phyloP scores from a whole-genome alignment of 2,797 vertebrate genomes.

The Tokudaia muenninki region DNA sequence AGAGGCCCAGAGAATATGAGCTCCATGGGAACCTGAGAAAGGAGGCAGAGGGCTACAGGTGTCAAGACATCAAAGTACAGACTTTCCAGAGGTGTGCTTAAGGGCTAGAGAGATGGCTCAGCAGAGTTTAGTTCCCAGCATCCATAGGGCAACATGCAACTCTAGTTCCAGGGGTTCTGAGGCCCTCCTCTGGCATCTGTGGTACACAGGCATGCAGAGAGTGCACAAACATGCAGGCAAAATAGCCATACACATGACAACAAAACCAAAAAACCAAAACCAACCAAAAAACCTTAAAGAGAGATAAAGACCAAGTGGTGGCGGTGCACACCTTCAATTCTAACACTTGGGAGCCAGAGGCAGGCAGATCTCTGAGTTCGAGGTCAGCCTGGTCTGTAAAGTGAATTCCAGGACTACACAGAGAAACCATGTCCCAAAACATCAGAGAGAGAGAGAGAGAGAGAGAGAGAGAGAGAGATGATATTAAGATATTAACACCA shows the following conservation, averaged over 20 bases:
- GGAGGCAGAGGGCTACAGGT: neutral
- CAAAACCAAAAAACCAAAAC: neutral
- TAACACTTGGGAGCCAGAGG: neutral
- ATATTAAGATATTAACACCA: neutral
- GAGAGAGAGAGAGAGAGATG: neutral
- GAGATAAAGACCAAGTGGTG: neutral
- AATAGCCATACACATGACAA: neutral
- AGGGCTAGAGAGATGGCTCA: neutral
- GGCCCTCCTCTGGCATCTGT: neutral
- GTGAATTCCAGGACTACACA: neutral
- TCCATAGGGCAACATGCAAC: neutral
- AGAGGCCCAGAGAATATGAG: neutral
- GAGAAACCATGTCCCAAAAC: neutral
- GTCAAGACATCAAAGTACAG: constrained; percentile 1
- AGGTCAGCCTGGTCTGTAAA: neutral
- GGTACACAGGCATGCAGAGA: neutral
- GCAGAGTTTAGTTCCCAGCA: neutral
- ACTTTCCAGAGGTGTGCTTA: constrained; percentile 1
- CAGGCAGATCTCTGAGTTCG: neutral
- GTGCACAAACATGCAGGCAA: too few species aligned
- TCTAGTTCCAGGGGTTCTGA: neutral
- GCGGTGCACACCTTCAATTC: neutral
- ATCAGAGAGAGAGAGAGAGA: neutral
- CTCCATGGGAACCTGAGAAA: neutral
- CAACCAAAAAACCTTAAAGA: neutral